phyloP scores from a whole-genome alignment of 2,888 invertebrate species.

The Xanthorhoe designata region DNA sequence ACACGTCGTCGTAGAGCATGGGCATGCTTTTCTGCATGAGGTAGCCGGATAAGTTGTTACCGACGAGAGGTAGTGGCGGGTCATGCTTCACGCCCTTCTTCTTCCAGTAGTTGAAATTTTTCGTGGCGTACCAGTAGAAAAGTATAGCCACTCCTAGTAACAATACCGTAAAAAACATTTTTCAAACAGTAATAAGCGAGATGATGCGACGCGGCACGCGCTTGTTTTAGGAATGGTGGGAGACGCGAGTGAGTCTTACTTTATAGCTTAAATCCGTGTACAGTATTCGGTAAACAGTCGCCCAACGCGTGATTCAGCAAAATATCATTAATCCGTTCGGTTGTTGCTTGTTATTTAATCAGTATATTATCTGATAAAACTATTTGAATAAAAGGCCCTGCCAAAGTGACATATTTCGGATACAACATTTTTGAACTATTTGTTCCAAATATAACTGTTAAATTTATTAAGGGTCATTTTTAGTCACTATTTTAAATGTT shows the following conservation, averaged over 20 bases:
- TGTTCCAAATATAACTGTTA: too few species aligned
- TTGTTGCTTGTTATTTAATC: too few species aligned
- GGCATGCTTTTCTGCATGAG: slow-evolving; percentile 53
- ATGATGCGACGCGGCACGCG: not conserved
- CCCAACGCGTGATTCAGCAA: too few species aligned
- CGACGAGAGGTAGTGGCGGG: slow-evolving; percentile 46
- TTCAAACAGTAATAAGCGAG: not conserved
- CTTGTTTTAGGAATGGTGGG: not conserved
- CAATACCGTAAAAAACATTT: slow-evolving; percentile 13
- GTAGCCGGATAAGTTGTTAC: slow-evolving; percentile 47
- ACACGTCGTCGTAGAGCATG: slow-evolving; percentile 50
- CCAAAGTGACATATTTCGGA: too few species aligned
- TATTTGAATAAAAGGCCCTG: too few species aligned
- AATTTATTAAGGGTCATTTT: too few species aligned
- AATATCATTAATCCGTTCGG: too few species aligned
- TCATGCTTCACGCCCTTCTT: slow-evolving; percentile 58
- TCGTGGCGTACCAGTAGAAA: slow-evolving; percentile 15
- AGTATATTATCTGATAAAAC: too few species aligned
- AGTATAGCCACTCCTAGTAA: not conserved
- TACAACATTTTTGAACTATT: too few species aligned
- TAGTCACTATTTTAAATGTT: too few species aligned
- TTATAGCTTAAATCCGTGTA: not conserved
- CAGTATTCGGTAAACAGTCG: too few species aligned
- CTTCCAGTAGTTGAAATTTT: slow-evolving; percentile 55
- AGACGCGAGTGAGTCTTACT: not conserved